A percentile compares a stretch with the other conserved stretches of the same genome.
phyloP scores from a whole-genome alignment of 2,888 invertebrate species.

The Eristalinus sepulchralis region DNA sequence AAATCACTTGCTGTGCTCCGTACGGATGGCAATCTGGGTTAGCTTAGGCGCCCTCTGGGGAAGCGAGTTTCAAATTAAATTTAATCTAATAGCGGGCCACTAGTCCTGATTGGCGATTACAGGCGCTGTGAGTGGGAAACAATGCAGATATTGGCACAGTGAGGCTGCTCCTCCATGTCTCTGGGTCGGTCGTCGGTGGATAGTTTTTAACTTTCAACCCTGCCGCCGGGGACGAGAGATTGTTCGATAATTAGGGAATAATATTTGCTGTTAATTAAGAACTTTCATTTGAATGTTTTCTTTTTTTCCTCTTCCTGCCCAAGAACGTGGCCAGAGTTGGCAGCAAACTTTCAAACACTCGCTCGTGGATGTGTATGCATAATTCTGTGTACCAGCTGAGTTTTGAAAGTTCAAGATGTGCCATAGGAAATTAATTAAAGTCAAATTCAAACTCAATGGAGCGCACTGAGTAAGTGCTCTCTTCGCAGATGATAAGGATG shows the following conservation, averaged over 20 bases:
- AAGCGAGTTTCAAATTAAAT: slow-evolving; percentile 53
- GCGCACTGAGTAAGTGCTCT: slow-evolving; percentile 10
- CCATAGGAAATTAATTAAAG: slow-evolving; percentile 63
- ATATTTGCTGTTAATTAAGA: slow-evolving; percentile 57
- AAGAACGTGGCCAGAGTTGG: neutral
- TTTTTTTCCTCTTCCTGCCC: neutral
- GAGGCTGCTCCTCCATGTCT: neutral
- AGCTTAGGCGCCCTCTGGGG: slow-evolving; percentile 23
- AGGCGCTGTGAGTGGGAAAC: slow-evolving; percentile 40
- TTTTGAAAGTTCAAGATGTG: slow-evolving; percentile 45
- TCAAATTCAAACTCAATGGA: slow-evolving; percentile 48
- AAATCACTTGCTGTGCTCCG: slow-evolving; percentile 51
- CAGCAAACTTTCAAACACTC: neutral
- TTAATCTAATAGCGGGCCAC: slow-evolving; percentile 44
- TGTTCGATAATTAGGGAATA: slow-evolving; percentile 42
- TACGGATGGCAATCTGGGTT: slow-evolving; percentile 18
- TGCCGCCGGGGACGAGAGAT: neutral
- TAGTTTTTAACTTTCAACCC: neutral
- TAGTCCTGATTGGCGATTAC: slow-evolving; percentile 66
- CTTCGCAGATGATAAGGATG: neutral
- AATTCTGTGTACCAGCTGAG: slow-evolving; percentile 6
- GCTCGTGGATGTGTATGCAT: neutral
- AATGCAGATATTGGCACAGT: slow-evolving; percentile 36
- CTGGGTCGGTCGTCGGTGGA: neutral
- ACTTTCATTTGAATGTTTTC: slow-evolving; percentile 12